phyloP scores from a whole-genome alignment of 2,888 invertebrate species.

The Mythimna impura region DNA sequence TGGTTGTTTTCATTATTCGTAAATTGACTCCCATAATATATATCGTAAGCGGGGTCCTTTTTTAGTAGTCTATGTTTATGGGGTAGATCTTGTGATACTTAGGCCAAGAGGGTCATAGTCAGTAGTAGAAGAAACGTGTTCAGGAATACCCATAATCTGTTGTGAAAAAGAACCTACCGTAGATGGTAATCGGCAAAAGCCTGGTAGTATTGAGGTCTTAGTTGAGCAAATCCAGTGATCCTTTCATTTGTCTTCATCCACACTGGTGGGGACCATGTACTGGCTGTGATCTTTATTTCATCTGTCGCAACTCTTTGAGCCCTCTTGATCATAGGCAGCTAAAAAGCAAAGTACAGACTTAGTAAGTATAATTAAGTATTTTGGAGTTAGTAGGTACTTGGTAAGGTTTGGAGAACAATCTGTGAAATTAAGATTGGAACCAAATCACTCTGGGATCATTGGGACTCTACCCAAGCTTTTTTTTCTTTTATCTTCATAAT shows the following conservation, averaged over 20 bases:
- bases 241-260: constrained; percentile 93
- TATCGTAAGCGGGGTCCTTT: no score
- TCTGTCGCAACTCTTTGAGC: constrained; percentile 83
- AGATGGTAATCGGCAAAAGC: constrained; percentile 95
- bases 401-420: background rate
- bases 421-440: background rate
- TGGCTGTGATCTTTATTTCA: constrained; percentile 87
- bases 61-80: no score
- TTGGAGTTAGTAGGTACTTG: background rate
- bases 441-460: no score
- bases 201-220: constrained; percentile 92
- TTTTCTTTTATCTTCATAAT: no score
- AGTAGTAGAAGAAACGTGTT: background rate
- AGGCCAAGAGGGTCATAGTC: background rate
- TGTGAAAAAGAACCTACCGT: constrained; percentile 82
- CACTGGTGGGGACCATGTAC: constrained; percentile 92
- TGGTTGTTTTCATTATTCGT: no score
- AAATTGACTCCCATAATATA: no score
- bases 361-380: no score
- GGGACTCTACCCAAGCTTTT: no score
- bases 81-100: no score
- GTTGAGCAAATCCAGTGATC: constrained; percentile 90
- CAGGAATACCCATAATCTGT: background rate
- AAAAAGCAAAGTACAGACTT: constrained; percentile 46
- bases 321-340: constrained; percentile 89